Base-by-base conservation (phyloP, 2,888 invertebrate genomes). In the Drosophila borborema region DNA sequence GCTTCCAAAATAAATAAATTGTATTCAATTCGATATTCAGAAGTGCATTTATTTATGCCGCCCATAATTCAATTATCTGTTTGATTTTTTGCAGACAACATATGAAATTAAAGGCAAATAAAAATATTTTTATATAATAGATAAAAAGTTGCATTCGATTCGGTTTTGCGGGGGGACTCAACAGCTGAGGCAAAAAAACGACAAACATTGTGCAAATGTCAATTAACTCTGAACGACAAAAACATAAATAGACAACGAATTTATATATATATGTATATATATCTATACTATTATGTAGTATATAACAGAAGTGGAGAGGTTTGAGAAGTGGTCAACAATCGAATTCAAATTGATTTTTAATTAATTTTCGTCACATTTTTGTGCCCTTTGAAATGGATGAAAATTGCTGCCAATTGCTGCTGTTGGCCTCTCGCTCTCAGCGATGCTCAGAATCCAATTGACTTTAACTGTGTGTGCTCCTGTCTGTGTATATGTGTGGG, bases 311-410 rank as follows among this genome's bases (percentile, higher is more conserved):
- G 49, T 51, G 64, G 6, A 51, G 12, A 63, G 38, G 38, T 10
- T 5, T 31, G 20, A 16, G 23, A 34, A 60, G 66, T 53, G 54
- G 65, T 77, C 76, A 86, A 86, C 90, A 86, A 89, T 89, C 88
- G 88, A 87, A 86, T 85, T 89, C 79, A 82, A 86, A 86, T 89
- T 86, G 86, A 90, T 89, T 86, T 86, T 86, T 86, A 86, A 86
- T 86, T 86, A 89, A 86, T 86, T 86, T 89, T 86, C 76, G 88
- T 88, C 90, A 88, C 90, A 79, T 85, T 81, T 89, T 89, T 82
- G 72, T 72, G 77, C 80, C 66, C 69, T 69, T 62, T 66, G 66
- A 62, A 80, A 64, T 72, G 72, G 65, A 72, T 72, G 76, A 61
- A 56, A 76, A 81, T 69, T 73, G 68, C 51, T 65, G 56, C 16